Percentiles rank a stretch among this genome's conserved stretches.
Evolutionary conservation across 2,797 vertebrate species (phyloP).

Genomic region (Poecile montanus): DNA sequence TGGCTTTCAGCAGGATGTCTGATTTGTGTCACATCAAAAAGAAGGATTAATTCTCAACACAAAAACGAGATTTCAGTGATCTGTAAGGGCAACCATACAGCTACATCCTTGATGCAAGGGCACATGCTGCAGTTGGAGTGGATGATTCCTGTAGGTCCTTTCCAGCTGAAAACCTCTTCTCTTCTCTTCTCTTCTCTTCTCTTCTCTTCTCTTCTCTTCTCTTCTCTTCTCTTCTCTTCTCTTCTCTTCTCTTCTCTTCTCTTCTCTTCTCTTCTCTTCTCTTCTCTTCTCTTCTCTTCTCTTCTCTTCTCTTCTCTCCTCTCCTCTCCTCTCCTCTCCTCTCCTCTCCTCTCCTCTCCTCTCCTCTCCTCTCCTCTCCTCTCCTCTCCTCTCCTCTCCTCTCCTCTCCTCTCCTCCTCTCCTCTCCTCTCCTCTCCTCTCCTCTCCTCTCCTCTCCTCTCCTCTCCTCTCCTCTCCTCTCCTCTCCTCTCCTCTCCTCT

Average conservation of each 20-base stretch:
- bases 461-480: too few species aligned
- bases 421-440: too few species aligned
- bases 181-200: fast-evolving
- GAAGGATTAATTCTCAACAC: not conserved
- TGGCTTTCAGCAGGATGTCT: not conserved
- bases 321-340: too few species aligned
- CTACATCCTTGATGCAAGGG: not conserved
- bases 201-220: fast-evolving
- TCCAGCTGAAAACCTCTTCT: not conserved
- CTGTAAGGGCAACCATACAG: not conserved
- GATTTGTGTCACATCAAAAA: not conserved
- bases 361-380: too few species aligned
- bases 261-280: fast-evolving
- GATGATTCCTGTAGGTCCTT: not conserved
- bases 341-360: too few species aligned
- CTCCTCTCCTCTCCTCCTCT: too few species aligned
- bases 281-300: too few species aligned
- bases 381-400: too few species aligned
- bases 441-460: too few species aligned
- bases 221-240: not conserved
- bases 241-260: too few species aligned
- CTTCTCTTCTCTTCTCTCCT: too few species aligned
- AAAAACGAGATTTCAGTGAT: not conserved
- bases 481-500: too few species aligned
- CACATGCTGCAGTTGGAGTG: not conserved